These are phyloP conservation scores for Etheostoma cragini DNA, from an alignment of 2,113 vertebrate species.

Conservation along the genomic window DNA sequence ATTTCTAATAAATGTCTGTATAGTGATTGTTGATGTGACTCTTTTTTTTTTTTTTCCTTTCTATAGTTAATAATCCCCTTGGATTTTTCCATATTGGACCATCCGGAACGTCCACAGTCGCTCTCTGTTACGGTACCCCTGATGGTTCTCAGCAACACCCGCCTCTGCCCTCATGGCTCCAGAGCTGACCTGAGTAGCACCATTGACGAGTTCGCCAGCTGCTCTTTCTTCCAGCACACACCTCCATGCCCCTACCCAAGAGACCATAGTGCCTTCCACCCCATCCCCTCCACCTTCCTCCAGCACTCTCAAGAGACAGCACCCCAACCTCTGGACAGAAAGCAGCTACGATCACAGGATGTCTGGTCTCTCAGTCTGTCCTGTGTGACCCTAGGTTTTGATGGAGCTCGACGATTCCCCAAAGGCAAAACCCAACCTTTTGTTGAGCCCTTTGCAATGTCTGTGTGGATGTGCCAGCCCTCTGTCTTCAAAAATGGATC, in stretches of 20 bases:
- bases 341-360: slow-evolving; percentile 85
- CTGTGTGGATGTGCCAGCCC: slow-evolving; percentile 91
- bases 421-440: slow-evolving; percentile 89
- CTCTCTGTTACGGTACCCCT: slow-evolving; percentile 83
- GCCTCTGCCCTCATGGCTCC: slow-evolving; percentile 87
- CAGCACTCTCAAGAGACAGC: slow-evolving; percentile 84
- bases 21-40: not conserved
- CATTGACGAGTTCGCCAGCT: slow-evolving; percentile 84
- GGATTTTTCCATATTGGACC: slow-evolving; percentile 90
- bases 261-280: slow-evolving; percentile 84
- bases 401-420: slow-evolving; percentile 89
- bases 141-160: slow-evolving; percentile 91
- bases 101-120: slow-evolving; percentile 88
- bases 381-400: slow-evolving; percentile 88
- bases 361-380: slow-evolving; percentile 91
- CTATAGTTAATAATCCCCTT: slow-evolving; percentile 89
- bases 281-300: slow-evolving; percentile 89
- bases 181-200: slow-evolving; percentile 74
- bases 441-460: slow-evolving; percentile 90
- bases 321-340: slow-evolving; percentile 54
- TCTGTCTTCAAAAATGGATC: slow-evolving; percentile 50
- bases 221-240: slow-evolving; percentile 87
- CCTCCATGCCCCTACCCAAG: slow-evolving; percentile 84
- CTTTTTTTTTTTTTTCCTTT: slow-evolving; percentile 15
- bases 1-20: not conserved